Evolutionary conservation across 1,140 invertebrate genomes (phyloP), one percentile per base, ranked within the genome.

Genomic region (Ganaspis sp.): DNA sequence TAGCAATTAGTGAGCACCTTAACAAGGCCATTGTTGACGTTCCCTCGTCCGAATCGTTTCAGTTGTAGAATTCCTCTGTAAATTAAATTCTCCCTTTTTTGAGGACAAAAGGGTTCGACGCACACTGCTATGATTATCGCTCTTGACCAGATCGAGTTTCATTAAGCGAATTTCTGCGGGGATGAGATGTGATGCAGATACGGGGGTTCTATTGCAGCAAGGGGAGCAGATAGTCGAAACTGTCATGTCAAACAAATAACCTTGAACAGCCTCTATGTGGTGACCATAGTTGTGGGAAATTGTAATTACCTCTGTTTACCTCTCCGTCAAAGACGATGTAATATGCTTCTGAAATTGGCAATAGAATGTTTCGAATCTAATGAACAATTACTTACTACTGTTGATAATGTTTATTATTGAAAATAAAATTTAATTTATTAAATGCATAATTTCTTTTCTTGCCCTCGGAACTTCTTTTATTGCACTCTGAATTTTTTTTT

Each of bases 21-120:
- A 87, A 87, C 85, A 82, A 87, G 85, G 69, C 85, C 81, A 87
- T 87, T 87, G 85, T 87, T 78, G 79, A 49, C 76, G 70, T 37
- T 37, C 53, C 34, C 76, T 73, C 34, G 23, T 21, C n/a, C 11
- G 15, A 38, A 76, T 37, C 42, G 17, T 17, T 15, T 42, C 58
- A 34, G 29, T 21, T 9, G 69, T 70, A 72, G 81, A 85, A 83
- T 85, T 86, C 79, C 78, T 77, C 82, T 79, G 80, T 76, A 79
- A 77, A 85, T 85, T 85, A 80, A 84, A 82, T 85, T 83, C 83
- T 75, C 81, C 81, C 78, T 83, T 82, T 83, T 84, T 80, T 74
- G 17, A 40, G 19, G 53, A 53, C 53, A 54, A 29, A 75, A 71
- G 71, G 70, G 71, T 70, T 79, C 21, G 58, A 15, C 15, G 21